Percentiles rank a stretch among this genome's conserved stretches.
These are phyloP conservation scores for Montipora cactus DNA, from an alignment of 64 coral and sea anemone species.

Conservation along the genomic window DNA sequence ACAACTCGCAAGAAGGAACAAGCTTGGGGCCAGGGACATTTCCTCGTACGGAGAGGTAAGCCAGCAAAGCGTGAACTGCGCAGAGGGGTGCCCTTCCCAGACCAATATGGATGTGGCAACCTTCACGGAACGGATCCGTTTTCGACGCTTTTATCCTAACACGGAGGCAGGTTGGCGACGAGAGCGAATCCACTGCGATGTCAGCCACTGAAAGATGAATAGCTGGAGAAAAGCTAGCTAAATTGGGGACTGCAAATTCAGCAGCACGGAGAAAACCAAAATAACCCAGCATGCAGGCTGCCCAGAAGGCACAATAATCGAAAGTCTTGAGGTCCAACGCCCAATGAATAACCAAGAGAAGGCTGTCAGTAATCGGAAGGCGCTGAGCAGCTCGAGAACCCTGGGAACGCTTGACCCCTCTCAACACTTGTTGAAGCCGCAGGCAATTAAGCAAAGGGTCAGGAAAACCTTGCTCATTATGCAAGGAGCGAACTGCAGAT, in stretches of 20 bases:
- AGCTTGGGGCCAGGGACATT: too few relatives aligned
- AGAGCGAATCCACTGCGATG: slow-evolving; percentile 6
- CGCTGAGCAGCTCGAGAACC: not conserved
- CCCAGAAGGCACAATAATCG: not conserved
- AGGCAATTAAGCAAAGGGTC: too few relatives aligned
- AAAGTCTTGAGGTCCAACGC: not conserved
- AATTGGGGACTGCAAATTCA: slow-evolving; percentile 26
- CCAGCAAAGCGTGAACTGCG: not conserved
- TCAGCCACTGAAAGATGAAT: slow-evolving; percentile 32
- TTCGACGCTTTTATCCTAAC: slow-evolving; percentile 57
- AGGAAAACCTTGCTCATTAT: too few relatives aligned
- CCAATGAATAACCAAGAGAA: not conserved
- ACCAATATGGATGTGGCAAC: not conserved
- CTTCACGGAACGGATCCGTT: slow-evolving; percentile 53
- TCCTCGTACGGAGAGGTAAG: slow-evolving; percentile 21
- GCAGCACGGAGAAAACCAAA: slow-evolving; percentile 43
- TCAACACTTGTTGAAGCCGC: too few relatives aligned
- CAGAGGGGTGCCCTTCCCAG: not conserved
- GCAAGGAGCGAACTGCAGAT: too few relatives aligned
- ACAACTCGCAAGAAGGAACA: slow-evolving; percentile 7
- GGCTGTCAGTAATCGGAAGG: not conserved
- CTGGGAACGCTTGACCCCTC: not conserved
- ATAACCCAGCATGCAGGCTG: slow-evolving; percentile 21
- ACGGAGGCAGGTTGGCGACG: not conserved
- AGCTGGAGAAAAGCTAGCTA: slow-evolving; percentile 14